Evolutionary conservation across 2,888 invertebrate genomes (phyloP), one percentile per base, ranked within the genome.

Genomic region (Ptilodon capucinus): DNA sequence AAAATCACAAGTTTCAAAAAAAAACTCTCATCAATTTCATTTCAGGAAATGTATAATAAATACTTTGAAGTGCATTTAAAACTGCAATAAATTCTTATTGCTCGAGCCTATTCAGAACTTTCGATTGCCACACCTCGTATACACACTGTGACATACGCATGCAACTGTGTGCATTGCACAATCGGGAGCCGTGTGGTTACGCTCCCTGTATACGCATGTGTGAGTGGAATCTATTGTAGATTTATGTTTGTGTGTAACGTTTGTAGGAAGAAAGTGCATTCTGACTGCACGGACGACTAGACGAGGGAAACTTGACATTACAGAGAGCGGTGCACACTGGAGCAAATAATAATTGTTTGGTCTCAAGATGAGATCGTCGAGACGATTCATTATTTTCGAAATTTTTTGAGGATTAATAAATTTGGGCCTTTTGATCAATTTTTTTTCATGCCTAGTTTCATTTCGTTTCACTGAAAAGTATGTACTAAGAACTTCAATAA

Each of bases 251-350:
- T 61, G 54, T 59, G 72, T 48, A 3, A 1, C 19, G 19, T 38
- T 25, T 60, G 53, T 64, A 80, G 86, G 87, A 89, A 89, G 90
- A 91, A 91, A 91, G 91, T 88, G 90, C 90, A 91, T 88, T 88
- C 87, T 86, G 75, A 63, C 68, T 77, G 76, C 82, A 79, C 82
- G 80, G 76, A 66, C 76, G 79, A 73, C 76, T 80, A 79, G 76
- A 69, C 84, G 76, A 79, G 86, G 84, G 86, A 89, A 90, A 89
- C 89, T 81, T 81, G 78, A 77, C 80, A 80, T 79, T 81, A 78
- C 52, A 58, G 47, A 28, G 48, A 25, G 18, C 35, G 59, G 7
- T 42, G 40, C 64, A 68, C 66, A 62, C 40, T 38, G 39, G 41
- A 14, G 57, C 49, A 44, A 28, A 19, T 13, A 34, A 32, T 32